These are phyloP conservation scores for Pterocles gutturalis DNA, from an alignment of 2,113 vertebrate species.

Conservation along the genomic window DNA sequence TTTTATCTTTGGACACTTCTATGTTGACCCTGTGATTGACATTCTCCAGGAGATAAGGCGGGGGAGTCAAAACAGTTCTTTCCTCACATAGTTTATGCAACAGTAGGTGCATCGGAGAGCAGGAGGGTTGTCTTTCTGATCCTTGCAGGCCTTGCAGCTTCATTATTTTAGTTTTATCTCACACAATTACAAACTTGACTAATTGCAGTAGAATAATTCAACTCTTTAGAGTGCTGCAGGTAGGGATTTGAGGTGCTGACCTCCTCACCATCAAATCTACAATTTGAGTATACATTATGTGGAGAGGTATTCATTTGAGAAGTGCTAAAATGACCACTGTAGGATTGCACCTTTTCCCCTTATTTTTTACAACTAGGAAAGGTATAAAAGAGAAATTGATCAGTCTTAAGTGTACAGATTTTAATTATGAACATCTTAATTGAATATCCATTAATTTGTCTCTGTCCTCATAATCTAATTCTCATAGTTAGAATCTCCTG, in stretches of 20 bases:
- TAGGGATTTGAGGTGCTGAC: background rate
- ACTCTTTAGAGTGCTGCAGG: background rate
- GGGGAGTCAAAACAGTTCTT: background rate
- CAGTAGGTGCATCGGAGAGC: background rate
- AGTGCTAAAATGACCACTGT: background rate
- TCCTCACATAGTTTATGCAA: background rate
- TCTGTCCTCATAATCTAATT: background rate
- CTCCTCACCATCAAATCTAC: background rate
- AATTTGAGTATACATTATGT: background rate
- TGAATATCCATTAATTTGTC: background rate
- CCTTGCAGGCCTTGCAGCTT: background rate
- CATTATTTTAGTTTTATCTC: background rate
- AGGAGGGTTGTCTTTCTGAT: background rate
- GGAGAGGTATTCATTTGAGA: background rate
- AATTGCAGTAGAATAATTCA: background rate
- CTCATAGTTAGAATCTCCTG: background rate
- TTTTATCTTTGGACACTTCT: background rate
- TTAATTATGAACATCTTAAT: background rate
- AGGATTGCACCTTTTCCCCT: accelerated
- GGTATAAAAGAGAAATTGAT: background rate
- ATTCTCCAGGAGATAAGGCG: background rate
- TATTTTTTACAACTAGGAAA: background rate
- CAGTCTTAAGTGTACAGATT: background rate
- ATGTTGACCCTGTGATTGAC: background rate
- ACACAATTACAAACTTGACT: background rate